Evolutionary conservation across 2,113 vertebrate species (phyloP), one percentile per base, ranked within the genome.

Genomic region (Zootoca vivipara): DNA sequence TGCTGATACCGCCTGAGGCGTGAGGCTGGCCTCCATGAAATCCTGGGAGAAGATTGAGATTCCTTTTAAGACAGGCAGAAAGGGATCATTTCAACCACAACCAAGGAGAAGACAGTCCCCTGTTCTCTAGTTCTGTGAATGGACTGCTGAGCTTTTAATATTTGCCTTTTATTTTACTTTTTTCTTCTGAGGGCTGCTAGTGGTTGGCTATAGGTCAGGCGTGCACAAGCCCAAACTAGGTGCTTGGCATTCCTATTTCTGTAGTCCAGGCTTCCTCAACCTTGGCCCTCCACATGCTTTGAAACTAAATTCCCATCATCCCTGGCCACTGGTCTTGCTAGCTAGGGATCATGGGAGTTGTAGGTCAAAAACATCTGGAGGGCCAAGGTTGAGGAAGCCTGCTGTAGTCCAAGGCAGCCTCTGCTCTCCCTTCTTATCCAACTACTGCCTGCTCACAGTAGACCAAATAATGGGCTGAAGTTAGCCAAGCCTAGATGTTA

Each of bases 1-100:
- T 89, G 85, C 89, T 85, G 56, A 84, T 89, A 70, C 86, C 80
- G 78, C 65, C 67, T 74, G 86, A 84, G 75, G 92, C 81, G 74
- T 69, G 52, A 10, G 83, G 0, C 62, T 83, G 62, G 33, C 78
- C 82, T 86, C 58, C 18, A 38, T 87, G 62, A 35, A 75, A 65
- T 74, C 38, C 56, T 75, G 69, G 20, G 5, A 87, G 75, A 86
- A 82, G 73, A 33, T 0, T 69, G 40, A 90, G 82, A 7, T 73
- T 80, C 38, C 56, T 89, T 89, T 85, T 46, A 28, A 85, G 9
- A 20, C 13, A 85, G 9, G 12, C 13, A 52, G 89, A 67, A 86
- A 91, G 72, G 9, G 20, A n/a, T 64, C 28, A 26, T 46, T 75
- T 64, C 52, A 69, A 75, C 42, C 46, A 74, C 52, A 58, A 56